Evolutionary conservation across 1,140 invertebrate genomes (phyloP).

Genomic region (Dufourea novaeangliae): DNA sequence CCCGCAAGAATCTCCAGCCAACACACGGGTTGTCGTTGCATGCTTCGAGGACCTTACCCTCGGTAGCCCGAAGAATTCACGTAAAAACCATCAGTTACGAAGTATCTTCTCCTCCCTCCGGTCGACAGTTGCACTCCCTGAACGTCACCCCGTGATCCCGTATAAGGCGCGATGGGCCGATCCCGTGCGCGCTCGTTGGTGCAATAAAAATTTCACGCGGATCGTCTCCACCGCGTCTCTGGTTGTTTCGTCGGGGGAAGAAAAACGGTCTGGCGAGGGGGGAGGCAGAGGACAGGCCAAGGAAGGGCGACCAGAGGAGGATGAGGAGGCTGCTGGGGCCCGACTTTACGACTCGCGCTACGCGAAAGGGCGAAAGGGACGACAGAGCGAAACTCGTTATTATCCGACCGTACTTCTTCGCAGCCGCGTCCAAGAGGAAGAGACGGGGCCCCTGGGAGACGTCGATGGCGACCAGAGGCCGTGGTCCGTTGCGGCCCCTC

Average conservation of each 20-base stretch:
- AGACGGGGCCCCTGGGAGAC: conserved; percentile 41
- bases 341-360: conserved; percentile 75
- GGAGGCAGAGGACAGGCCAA: conserved; percentile 17
- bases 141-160: background rate
- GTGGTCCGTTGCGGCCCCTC: conserved; percentile 45
- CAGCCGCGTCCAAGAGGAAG: conserved; percentile 64
- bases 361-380: conserved; percentile 71
- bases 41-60: too few relatives aligned
- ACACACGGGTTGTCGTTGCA: too few relatives aligned
- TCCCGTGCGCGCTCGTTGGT: conserved; percentile 65
- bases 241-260: conserved; percentile 52
- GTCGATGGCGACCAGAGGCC: conserved; percentile 34
- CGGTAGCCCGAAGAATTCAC: background rate
- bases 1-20: too few relatives aligned
- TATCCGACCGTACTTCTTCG: conserved; percentile 78
- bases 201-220: conserved; percentile 77
- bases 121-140: conserved; percentile 6
- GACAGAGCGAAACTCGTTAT: conserved; percentile 80
- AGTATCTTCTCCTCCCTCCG: background rate
- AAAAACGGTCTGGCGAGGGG: conserved; percentile 62
- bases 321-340: conserved; percentile 35
- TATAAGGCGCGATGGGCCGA: conserved; percentile 67
- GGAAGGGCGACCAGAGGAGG: too few relatives aligned
- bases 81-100: background rate
- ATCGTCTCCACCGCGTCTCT: conserved; percentile 69